Conservation (phyloP, 1,140 invertebrate genomes). For the Drosophila baimaii region DNA sequence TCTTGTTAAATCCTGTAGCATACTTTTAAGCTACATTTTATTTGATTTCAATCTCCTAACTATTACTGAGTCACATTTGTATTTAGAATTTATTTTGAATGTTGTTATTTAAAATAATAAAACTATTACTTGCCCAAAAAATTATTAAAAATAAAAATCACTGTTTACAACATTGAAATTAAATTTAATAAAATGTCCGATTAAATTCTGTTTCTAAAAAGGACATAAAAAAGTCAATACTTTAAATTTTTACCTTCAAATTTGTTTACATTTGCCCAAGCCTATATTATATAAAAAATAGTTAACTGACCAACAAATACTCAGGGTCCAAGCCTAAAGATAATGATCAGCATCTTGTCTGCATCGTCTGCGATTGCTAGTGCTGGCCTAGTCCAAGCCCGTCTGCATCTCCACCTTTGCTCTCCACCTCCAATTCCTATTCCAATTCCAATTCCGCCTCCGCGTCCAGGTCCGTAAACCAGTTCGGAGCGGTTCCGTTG, state of each 20-base stretch:
- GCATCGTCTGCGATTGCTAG: neutral
- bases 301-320: no score
- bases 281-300: neutral
- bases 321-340: conserved; percentile 6
- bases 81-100: no score
- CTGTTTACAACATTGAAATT: no score
- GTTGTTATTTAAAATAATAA: no score
- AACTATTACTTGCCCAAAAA: neutral
- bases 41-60: neutral
- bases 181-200: no score
- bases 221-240: no score
- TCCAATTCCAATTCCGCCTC: conserved; percentile 15
- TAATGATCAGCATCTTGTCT: conserved; percentile 7
- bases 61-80: neutral
- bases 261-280: no score
- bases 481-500: conserved; percentile 53
- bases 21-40: neutral
- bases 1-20: neutral
- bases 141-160: neutral
- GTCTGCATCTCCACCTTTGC: neutral
- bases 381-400: conserved; percentile 20
- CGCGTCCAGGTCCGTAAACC: conserved; percentile 30
- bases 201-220: no score
- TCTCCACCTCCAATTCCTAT: neutral
- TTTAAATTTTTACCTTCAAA: no score